Conservation (phyloP, 1,140 invertebrate genomes). For the Dendrolimus kikuchii region DNA sequence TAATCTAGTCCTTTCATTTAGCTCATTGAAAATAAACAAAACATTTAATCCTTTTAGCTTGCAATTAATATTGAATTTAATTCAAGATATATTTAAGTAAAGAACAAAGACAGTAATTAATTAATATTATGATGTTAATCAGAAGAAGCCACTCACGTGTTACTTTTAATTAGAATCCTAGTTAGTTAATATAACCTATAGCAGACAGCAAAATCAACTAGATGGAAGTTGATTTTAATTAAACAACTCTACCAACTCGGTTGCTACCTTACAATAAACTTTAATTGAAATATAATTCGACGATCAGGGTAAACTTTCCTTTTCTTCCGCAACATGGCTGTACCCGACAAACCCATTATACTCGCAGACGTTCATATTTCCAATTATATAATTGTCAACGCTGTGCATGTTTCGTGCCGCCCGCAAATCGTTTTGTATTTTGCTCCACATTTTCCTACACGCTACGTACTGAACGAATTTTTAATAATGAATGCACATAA, state of each 20-base stretch:
- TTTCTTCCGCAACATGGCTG: constrained; percentile 4
- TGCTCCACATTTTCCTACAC: not conserved
- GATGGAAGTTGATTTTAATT: constrained; percentile 12
- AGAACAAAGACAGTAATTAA: no score
- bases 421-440: not conserved
- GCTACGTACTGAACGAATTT: not conserved
- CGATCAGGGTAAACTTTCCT: constrained; percentile 3
- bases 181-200: constrained; percentile 11
- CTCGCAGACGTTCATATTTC: constrained; percentile 6
- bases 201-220: constrained; percentile 7
- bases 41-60: no score
- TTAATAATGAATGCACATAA: not conserved
- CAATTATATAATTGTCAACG: constrained; percentile 8
- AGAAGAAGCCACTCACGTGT: constrained; percentile 8
- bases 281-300: constrained; percentile 14
- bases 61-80: no score
- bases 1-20: no score
- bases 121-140: not conserved
- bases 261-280: constrained; percentile 9
- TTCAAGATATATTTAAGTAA: no score
- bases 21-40: no score
- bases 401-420: not conserved
- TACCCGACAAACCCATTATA: constrained; percentile 5
- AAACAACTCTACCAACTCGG: constrained; percentile 6
- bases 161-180: constrained; percentile 14